Evolutionary conservation across 2,113 vertebrate genomes (phyloP).

Genomic region (Laticauda laticaudata): DNA sequence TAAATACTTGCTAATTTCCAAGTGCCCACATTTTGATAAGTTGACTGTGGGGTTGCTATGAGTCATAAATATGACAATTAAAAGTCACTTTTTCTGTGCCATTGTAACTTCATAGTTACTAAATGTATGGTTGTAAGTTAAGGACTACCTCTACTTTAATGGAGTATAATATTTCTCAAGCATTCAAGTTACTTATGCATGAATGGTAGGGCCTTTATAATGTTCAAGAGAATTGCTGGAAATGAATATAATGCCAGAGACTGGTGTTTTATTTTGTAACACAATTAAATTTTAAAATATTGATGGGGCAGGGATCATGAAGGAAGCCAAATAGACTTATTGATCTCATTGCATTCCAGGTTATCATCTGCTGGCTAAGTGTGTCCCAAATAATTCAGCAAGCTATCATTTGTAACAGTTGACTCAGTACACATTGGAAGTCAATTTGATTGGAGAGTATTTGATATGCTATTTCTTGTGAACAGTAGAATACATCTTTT

Average conservation of each 20-base stretch:
- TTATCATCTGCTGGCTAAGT: background rate
- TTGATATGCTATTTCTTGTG: background rate
- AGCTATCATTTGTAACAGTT: background rate
- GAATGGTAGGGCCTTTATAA: background rate
- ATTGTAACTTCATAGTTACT: background rate
- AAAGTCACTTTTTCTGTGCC: background rate
- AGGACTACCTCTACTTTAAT: background rate
- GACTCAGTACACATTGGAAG: background rate
- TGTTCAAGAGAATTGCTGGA: background rate
- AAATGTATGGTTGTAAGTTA: background rate
- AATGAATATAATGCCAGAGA: background rate
- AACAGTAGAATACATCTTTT: background rate
- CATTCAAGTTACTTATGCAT: background rate
- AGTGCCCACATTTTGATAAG: background rate
- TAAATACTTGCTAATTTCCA: background rate
- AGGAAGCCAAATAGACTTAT: background rate
- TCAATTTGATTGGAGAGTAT: background rate
- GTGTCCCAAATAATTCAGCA: background rate
- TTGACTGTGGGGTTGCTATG: background rate
- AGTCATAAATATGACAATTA: background rate
- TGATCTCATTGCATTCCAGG: background rate
- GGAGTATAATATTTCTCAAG: background rate
- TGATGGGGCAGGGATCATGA: background rate
- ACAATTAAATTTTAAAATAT: background rate
- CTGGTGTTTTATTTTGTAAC: background rate